Evolutionary conservation across 2,113 vertebrate species (phyloP).

Genomic region (Larimichthys polyactis): DNA sequence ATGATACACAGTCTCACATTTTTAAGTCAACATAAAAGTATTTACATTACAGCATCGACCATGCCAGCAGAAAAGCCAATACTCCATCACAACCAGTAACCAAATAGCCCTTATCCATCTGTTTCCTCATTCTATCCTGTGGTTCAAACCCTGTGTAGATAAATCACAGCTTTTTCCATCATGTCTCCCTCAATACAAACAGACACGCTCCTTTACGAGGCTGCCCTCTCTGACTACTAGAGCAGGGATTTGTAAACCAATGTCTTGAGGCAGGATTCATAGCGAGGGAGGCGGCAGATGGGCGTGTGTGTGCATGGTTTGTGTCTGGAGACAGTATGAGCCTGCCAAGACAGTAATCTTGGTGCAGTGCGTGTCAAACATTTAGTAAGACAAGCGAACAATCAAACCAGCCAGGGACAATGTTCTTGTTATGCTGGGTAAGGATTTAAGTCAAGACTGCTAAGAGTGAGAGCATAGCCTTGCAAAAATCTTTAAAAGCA

Average conservation of each 20-base stretch:
- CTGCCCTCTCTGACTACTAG: constrained; percentile 57
- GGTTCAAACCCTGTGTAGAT: constrained; percentile 48
- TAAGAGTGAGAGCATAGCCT: background rate
- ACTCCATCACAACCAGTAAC: constrained; percentile 59
- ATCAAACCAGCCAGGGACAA: constrained; percentile 34
- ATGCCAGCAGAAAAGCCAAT: constrained; percentile 58
- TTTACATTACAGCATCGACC: constrained; percentile 45
- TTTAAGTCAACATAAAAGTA: constrained; percentile 63
- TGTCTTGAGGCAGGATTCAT: constrained; percentile 71
- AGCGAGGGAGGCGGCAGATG: constrained; percentile 60
- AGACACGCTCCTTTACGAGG: constrained; percentile 67
- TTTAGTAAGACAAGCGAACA: constrained; percentile 47
- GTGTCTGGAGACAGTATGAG: constrained; percentile 62
- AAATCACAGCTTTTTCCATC: constrained; percentile 71
- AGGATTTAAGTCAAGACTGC: background rate
- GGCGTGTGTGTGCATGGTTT: constrained; percentile 64
- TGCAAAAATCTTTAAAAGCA: constrained; percentile 16
- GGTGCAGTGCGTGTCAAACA: constrained; percentile 56
- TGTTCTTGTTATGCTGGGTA: constrained; percentile 6
- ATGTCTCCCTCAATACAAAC: constrained; percentile 73
- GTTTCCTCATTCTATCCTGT: constrained; percentile 69
- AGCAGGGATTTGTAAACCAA: constrained; percentile 68
- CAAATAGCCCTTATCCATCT: constrained; percentile 67
- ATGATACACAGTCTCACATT: constrained; percentile 48
- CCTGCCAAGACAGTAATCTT: constrained; percentile 68